Evolutionary conservation across 2,888 invertebrate genomes (phyloP).

Genomic region (Electrophaes corylata): DNA sequence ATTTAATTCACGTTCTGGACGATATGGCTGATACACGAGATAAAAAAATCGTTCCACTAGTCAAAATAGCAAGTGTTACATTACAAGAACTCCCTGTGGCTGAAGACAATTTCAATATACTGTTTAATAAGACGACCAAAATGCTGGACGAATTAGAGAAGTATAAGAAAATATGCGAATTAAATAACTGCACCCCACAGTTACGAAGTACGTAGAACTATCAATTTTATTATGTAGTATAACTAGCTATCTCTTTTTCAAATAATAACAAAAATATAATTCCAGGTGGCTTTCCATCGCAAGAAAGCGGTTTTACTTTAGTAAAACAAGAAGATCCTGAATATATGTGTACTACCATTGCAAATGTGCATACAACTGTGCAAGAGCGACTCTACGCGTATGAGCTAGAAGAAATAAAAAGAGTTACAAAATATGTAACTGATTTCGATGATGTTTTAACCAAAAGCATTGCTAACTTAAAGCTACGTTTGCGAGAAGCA

Average conservation of each 20-base stretch:
- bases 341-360: constrained; percentile 45
- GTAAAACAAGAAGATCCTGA: neutral
- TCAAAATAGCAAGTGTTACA: constrained; percentile 29
- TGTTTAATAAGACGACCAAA: constrained; percentile 23
- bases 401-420: constrained; percentile 26
- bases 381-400: constrained; percentile 33
- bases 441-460: constrained; percentile 12
- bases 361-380: constrained; percentile 41
- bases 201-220: constrained; percentile 5
- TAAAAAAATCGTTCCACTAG: constrained; percentile 38
- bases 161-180: constrained; percentile 42
- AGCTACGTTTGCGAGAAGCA: constrained; percentile 31
- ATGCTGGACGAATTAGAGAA: constrained; percentile 35
- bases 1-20: constrained; percentile 54
- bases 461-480: neutral
- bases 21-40: constrained; percentile 39
- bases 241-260: neutral
- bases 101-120: constrained; percentile 30
- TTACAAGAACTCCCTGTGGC: constrained; percentile 36
- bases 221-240: too few species aligned
- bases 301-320: neutral
- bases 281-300: neutral
- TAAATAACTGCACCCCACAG: constrained; percentile 43
- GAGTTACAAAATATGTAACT: constrained; percentile 39
- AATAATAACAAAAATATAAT: too few species aligned